A percentile compares a stretch with the other conserved stretches of the same genome.
phyloP scores from a whole-genome alignment of 2,113 vertebrate genomes.

The Asarcornis scutulata region DNA sequence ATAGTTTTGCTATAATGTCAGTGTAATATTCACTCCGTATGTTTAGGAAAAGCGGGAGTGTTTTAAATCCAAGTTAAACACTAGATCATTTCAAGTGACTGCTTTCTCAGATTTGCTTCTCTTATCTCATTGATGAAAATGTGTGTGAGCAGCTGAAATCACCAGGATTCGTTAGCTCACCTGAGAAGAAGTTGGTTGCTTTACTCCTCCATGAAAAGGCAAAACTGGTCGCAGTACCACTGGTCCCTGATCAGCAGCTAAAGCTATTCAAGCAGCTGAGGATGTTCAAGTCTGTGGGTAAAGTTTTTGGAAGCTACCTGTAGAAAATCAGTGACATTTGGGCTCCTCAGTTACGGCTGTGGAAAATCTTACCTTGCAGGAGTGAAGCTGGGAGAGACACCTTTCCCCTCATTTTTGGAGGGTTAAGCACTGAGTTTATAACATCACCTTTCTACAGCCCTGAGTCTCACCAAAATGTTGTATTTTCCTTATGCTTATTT shows the following conservation, averaged over 20 bases:
- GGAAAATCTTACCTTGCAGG: neutral
- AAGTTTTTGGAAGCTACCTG: neutral
- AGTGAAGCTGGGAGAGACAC: neutral
- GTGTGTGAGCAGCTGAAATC: neutral
- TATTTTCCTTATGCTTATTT: neutral
- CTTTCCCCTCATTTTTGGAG: neutral
- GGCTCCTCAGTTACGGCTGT: neutral
- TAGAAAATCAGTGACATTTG: neutral
- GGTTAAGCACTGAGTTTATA: neutral
- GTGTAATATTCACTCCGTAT: fast-evolving
- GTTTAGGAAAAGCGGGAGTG: neutral
- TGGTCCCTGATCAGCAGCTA: neutral
- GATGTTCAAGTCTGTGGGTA: neutral
- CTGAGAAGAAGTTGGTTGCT: neutral
- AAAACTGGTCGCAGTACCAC: neutral
- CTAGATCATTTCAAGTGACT: neutral
- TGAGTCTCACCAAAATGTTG: neutral
- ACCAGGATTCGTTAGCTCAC: neutral
- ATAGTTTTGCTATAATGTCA: neutral
- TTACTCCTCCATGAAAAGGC: neutral
- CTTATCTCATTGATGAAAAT: neutral
- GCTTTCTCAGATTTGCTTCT: neutral
- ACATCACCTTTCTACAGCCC: neutral
- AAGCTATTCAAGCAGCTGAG: neutral
- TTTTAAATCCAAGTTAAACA: neutral